A percentile compares a stretch with the other conserved stretches of the same genome.
phyloP scores from a whole-genome alignment of 2,797 vertebrate species.

The Calcarius lapponicus region DNA sequence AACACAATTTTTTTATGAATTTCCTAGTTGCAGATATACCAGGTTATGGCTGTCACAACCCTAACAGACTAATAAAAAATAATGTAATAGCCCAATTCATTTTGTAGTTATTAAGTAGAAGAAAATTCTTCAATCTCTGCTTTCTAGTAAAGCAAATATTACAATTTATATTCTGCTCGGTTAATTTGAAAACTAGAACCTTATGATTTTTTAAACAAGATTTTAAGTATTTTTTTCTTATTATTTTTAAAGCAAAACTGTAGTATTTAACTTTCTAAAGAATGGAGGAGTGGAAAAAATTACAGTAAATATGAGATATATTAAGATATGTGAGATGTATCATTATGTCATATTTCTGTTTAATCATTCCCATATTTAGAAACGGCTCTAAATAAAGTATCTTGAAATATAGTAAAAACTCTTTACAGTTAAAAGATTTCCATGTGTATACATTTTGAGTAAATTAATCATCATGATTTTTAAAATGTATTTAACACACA shows the following conservation, averaged over 20 bases:
- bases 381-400: not conserved
- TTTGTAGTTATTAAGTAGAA: conserved; percentile 49
- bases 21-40: not conserved
- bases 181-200: conserved; percentile 62
- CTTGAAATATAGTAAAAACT: not conserved
- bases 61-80: conserved; percentile 47
- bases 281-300: conserved; percentile 28
- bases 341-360: conserved; percentile 22
- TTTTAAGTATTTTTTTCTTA: conserved; percentile 1
- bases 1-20: not conserved
- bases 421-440: not conserved
- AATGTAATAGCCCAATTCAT: conserved; percentile 52
- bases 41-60: not conserved
- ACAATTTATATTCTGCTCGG: conserved; percentile 42
- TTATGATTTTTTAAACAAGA: conserved; percentile 65
- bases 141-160: conserved; percentile 66
- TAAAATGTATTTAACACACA: not conserved
- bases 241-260: conserved; percentile 65
- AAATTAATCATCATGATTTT: not conserved
- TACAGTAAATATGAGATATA: conserved; percentile 21
- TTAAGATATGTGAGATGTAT: conserved; percentile 34
- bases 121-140: conserved; percentile 52
- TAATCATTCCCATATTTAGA: conserved; percentile 13
- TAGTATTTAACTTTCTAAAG: conserved; percentile 44
- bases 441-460: not conserved